These are phyloP conservation scores for Leucania comma DNA, from an alignment of 2,888 invertebrate genomes.

Conservation along the genomic window DNA sequence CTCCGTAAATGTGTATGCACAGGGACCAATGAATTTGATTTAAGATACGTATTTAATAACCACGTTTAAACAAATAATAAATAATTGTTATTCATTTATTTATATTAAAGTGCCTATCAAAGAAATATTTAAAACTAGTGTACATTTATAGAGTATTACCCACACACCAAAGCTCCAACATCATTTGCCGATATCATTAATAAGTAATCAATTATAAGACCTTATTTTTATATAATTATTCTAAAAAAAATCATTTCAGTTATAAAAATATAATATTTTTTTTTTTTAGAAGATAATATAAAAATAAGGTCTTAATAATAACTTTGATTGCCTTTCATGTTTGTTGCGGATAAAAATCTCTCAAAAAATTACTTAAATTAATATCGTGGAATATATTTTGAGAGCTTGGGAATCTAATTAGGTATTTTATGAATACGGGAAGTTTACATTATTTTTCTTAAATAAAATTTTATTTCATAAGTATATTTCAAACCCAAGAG, in stretches of 20 bases:
- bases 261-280: background rate
- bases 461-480: background rate
- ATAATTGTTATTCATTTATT: no score
- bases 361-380: slow-evolving; percentile 4
- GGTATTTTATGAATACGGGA: background rate
- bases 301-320: background rate
- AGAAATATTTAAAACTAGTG: no score
- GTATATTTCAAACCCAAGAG: background rate
- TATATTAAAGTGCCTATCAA: no score
- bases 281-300: background rate
- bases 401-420: background rate
- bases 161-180: no score
- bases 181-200: no score
- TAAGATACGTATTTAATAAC: no score
- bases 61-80: no score
- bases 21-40: no score
- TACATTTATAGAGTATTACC: no score
- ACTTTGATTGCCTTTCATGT: background rate
- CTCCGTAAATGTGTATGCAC: no score
- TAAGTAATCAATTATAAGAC: no score
- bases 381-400: background rate
- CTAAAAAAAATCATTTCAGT: background rate
- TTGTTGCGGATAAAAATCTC: slow-evolving; percentile 10
- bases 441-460: background rate
- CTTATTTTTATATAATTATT: no score